Base-by-base conservation (phyloP, 2,888 invertebrate species). In the Drosophila atripex region DNA sequence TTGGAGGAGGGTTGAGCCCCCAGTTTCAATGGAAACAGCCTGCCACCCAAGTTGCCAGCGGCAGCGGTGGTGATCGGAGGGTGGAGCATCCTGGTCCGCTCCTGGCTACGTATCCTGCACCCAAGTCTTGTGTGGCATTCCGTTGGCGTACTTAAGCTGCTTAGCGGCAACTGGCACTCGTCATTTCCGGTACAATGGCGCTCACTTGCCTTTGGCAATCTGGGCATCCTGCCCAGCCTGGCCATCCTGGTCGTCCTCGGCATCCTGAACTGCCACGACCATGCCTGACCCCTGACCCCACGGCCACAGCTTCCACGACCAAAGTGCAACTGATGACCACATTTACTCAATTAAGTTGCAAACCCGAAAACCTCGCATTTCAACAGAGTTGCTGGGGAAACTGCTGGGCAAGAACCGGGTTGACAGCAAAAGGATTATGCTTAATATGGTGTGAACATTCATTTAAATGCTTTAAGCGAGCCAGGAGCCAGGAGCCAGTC, bases 341-440 rank as follows among this genome's bases (percentile, higher is more conserved):
- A 78, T 76, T 76, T 78, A 78, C 78, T 76, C 76, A 78, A 76
- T 76, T 78, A 78, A 69, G 78, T 72, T 72, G 63, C 78, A 72
- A 78, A 60, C 8, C 16, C 16, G 39, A 41, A 41, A 41, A 41
- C 16, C 39, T 35, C 39, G 39, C 39, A 41, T 41, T 68, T 72
- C 72, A 66, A 43, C 39, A 54, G 55, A 16, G 49, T 46, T 14
- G 16, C 54, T n/a, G n/a, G n/a, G n/a, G 18, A 1, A 18, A 45
- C 32, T 35, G 43, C 18, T 18, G 18, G n/a, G 14, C 11, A 28
- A 14, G 23, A 14, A 11, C 9, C 8, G 14, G 28, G 28, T 8
- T 28, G 46, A 23, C 59, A 35, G n/a, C 39, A 41, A 43, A 12
- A 6, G 71, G 72, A 72, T 71, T 71, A 72, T 49, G 73, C 59